Evolutionary conservation across 2,888 invertebrate species (phyloP), one percentile per base, ranked within the genome.

Genomic region (Schizaphis graminum): DNA sequence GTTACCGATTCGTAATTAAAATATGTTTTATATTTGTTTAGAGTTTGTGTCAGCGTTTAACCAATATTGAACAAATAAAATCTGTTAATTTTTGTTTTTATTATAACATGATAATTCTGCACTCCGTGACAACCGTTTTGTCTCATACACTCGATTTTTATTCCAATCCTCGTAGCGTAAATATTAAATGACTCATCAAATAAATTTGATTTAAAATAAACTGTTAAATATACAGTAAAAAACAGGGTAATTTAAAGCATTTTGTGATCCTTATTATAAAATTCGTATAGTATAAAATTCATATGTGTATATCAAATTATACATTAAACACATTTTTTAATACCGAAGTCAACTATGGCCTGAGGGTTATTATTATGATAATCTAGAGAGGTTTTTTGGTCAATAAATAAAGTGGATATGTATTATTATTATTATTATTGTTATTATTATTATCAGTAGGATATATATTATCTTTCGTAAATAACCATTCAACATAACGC

Each of bases 11-110:
- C 53, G 41, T 92, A 92, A 77, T 89, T 89, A 77, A 93, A 93
- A 93, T 93, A 93, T 93, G 92, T 88, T 93, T 93, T 89, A 13
- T 93, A 77, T 93, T 93, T 93, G 88, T 56, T 89, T 44, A 93
- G 88, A 53, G 67, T 89, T 28, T 8, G 16, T 35, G 44, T 44
- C n/a, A 21, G 61, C 53, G 24, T 67, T 41, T n/a, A 77, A 77
- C 35, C 92, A 16, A 56, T 77, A 56, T 41, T 56, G 87, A 53
- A 56, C 67, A 89, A 93, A 89, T 53, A 89, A 53, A 93, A 89
- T 93, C 88, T 88, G 92, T 92, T 92, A 35, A 61, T 57, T 61
- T 61, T 56, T 93, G 28, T 86, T 86, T 44, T 49, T 88, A 67
- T 35, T 44, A 7, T 41, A n/a, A 44, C 44, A n/a, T n/a, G 88